Conservation (phyloP, 2,888 invertebrate genomes). For the Chromoteleia sp. region DNA sequence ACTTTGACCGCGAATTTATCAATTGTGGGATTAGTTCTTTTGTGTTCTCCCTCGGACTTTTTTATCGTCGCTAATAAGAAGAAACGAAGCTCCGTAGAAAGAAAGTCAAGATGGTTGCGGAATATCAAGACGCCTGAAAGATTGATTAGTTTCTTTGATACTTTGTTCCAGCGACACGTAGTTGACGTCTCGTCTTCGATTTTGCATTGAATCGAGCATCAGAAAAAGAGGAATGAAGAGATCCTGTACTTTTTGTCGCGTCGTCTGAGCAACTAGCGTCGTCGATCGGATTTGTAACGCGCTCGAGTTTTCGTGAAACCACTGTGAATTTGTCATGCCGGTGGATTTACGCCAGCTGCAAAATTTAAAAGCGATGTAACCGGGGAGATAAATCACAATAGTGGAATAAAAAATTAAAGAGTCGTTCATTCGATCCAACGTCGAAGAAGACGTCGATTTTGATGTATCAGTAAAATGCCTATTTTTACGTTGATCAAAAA, state of each 20-base stretch:
- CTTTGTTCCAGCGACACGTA: slow-evolving; percentile 63
- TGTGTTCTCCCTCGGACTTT: slow-evolving; percentile 5
- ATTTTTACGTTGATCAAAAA: too few species aligned
- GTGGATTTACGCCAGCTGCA: slow-evolving; percentile 60
- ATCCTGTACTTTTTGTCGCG: slow-evolving; percentile 54
- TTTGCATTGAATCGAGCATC: slow-evolving; percentile 60
- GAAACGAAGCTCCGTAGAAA: slow-evolving; percentile 32
- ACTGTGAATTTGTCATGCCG: slow-evolving; percentile 65
- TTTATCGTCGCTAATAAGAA: slow-evolving; percentile 43
- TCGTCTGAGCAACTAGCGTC: slow-evolving; percentile 56
- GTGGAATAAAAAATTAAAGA: too few species aligned
- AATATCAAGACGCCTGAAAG: slow-evolving; percentile 59
- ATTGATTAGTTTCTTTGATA: slow-evolving; percentile 70
- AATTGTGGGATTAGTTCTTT: slow-evolving; percentile 49
- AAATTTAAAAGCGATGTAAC: slow-evolving; percentile 66
- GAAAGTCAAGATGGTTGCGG: slow-evolving; percentile 55
- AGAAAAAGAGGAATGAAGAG: slow-evolving; percentile 59
- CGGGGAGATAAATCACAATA: slow-evolving; percentile 46
- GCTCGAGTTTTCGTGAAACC: slow-evolving; percentile 64
- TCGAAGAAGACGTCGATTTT: too few species aligned
- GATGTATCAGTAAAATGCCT: too few species aligned
- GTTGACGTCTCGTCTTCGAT: slow-evolving; percentile 65
- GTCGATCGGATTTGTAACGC: slow-evolving; percentile 67
- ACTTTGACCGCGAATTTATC: slow-evolving; percentile 39
- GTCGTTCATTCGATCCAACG: too few species aligned